Evolutionary conservation across 2,888 invertebrate species (phyloP), one percentile per base, ranked within the genome.

Genomic region (Itoplectis maculator): DNA sequence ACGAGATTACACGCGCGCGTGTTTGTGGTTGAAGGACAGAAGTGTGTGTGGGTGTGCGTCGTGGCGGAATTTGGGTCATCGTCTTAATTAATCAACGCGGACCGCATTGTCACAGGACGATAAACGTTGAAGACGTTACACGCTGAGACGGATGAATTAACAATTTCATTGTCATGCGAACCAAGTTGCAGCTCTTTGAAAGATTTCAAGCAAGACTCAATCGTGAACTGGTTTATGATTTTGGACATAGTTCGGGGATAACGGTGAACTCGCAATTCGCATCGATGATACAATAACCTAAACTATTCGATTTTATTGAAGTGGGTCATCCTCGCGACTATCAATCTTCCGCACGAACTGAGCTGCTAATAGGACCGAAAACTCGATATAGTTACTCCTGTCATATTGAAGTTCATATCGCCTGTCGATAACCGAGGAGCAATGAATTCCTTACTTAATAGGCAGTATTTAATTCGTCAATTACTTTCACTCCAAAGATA

Each of bases 71-170:
- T 66, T 56, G 40, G 70, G 70, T 70, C 56, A 70, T 56, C 54
- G 68, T 42, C 54, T 70, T 56, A 51, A 70, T 70, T 70, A 70
- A 56, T 70, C 40, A 42, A 6, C 11, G 23, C 40, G 9, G 61
- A 61, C 18, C 40, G n/a, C n/a, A 29, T 29, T 29, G 29, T 29
- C 29, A 5, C 29, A 29, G 29, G 29, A 29, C 29, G 29, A 29
- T 29, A 5, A 29, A 29, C 29, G 2, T 3, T 29, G 29, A 5
- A 29, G 29, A 29, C 29, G 29, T 35, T 59, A 61, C 40, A 37
- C 15, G 40, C 8, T 61, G 8, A 40, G 37, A 18, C 11, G 37
- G 9, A 61, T 8, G 35, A 61, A 11, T 4, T 18, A 18, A 61
- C 37, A 11, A 40, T 61, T 37, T 9, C 15, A 18, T 5, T 5